Base-by-base conservation (phyloP, 2,888 invertebrate species). In the Poecilus cupreus region DNA sequence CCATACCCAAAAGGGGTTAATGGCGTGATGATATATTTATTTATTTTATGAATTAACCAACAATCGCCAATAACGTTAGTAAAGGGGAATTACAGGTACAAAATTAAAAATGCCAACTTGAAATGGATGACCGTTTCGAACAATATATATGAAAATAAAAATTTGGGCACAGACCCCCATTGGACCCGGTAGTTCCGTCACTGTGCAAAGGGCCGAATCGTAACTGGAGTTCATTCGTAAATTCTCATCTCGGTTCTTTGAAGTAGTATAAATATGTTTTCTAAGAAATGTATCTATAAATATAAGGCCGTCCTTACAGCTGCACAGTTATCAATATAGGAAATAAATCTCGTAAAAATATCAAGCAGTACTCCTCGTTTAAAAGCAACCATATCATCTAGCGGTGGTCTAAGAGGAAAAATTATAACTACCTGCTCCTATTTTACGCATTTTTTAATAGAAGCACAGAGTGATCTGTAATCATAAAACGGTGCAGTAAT, bases 371-470 rank as follows among this genome's bases (percentile, higher is more conserved):
- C 46, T 46, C n/a, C 46, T 46, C n/a, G 64, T 22, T 39, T 68
- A 68, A 68, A 68, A 68, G 64, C 64, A 26, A 60, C 16, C 32
- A 6, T 51, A 51, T 51, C 51, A 51, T 18, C 18, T 51, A 51
- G 51, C 51, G 51, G 51, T 68, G 64, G 64, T 39, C 64, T 32
- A 18, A 51, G 18, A 51, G 16, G 18, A 51, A 51, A 46, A 74
- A 26, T 46, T n/a, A 20, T 49, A 75, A 75, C 75, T 13, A 64
- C 60, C 64, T 64, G 78, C 64, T 78, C 22, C 64, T 46, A 78
- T 78, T 78, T 78, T 60, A 78, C 60, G 78, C 64, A 46, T 43
- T 77, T 77, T 77, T 78, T 78, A 78, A 78, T 43, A 64, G 43
- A 16, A 49, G 26, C 68, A 32, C 10, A 13, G 79, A 79, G 68